Evolutionary conservation across 2,888 invertebrate species (phyloP).

Genomic region (Morpho helenor): DNA sequence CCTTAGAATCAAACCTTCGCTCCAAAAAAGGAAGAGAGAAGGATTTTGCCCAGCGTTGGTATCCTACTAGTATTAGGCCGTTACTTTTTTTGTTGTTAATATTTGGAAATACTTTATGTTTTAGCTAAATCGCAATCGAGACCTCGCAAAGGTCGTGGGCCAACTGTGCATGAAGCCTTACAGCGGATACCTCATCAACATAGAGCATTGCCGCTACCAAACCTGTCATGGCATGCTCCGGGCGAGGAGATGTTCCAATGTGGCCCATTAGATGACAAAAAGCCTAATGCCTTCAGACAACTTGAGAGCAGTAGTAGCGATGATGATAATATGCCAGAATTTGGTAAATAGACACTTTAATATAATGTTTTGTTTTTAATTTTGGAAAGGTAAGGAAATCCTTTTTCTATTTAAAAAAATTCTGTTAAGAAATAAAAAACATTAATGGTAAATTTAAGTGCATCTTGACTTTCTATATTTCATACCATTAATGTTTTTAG

Average conservation of each 20-base stretch:
- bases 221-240: constrained; percentile 70
- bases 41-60: too few relatives aligned
- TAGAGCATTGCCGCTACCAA: constrained; percentile 51
- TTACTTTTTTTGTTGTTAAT: too few relatives aligned
- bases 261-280: constrained; percentile 54
- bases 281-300: constrained; percentile 45
- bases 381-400: constrained; percentile 10
- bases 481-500: too few relatives aligned
- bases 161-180: constrained; percentile 76
- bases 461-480: too few relatives aligned
- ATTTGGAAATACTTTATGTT: constrained; percentile 2
- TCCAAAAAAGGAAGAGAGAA: too few relatives aligned
- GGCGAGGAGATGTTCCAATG: constrained; percentile 67
- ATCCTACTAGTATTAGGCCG: too few relatives aligned
- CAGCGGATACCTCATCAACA: constrained; percentile 75
- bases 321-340: constrained; percentile 66
- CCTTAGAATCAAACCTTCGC: too few relatives aligned
- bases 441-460: too few relatives aligned
- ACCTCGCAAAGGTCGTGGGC: constrained; percentile 63
- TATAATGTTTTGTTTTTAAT: constrained; percentile 12
- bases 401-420: too few relatives aligned
- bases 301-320: constrained; percentile 67
- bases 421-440: too few relatives aligned
- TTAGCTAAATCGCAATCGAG: constrained; percentile 38
- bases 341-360: constrained; percentile 45